Evolutionary conservation across 2,888 invertebrate genomes (phyloP), one percentile per base, ranked within the genome.

Genomic region (Antheraea assamensis): DNA sequence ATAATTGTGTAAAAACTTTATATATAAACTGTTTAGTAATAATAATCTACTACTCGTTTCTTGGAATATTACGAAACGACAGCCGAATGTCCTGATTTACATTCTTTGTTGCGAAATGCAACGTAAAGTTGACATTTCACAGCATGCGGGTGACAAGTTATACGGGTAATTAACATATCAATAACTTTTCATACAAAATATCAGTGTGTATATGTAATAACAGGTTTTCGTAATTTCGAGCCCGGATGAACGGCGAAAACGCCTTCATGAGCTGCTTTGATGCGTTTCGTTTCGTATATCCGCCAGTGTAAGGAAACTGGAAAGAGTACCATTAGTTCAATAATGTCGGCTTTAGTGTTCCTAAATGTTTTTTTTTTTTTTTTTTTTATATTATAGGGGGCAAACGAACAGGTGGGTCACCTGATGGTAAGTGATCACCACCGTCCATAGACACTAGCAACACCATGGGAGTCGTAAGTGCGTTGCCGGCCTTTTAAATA

Each of bases 71-170:
- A 73, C 74, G 72, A 75, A 78, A 75, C 74, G 64, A 49, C 27
- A 71, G 49, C 74, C 76, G 72, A 74, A 71, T 74, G 76, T 72
- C 74, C 76, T 78, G 77, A 76, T 78, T 77, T 75, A 58, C 70
- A 66, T 73, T 71, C 71, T 77, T 55, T 74, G 74, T 75, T 76
- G 73, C 74, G 75, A 78, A 78, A 77, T 68, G 64, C 61, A 35
- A 58, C 35, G 70, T 55, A 74, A 71, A 74, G 71, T 55, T 71
- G 71, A 74, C 74, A 74, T 55, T 68, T 64, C 49, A 49, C 58
- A 71, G 30, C 47, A 78, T 78, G 76, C 75, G 78, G 78, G 78
- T 73, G 71, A 73, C 68, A 74, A 49, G n/a, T 49, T 2, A 77
- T 77, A 71, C 75, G 77, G 77, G 76, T 70, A 35, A 72, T 74